Conservation (phyloP, 2,113 vertebrate genomes). For the Cygnus atratus region DNA sequence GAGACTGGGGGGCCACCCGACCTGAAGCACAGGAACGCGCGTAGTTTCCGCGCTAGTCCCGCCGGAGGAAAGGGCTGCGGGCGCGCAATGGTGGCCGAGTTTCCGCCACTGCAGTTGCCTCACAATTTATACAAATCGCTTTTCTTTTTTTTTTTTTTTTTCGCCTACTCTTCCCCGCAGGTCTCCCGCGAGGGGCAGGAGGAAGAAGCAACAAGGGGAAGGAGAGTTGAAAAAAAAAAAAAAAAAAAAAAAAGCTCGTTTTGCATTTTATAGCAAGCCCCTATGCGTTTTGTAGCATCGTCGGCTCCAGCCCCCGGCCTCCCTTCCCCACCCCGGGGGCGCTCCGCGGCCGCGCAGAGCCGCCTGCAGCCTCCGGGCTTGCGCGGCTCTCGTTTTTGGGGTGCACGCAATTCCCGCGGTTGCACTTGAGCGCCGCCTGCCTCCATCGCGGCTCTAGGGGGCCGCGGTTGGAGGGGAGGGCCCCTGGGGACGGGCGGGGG, state of each 20-base stretch:
- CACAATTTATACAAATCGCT: not conserved
- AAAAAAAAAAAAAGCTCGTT: fast-evolving
- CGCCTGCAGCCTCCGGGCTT: not conserved
- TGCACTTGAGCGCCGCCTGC: not conserved
- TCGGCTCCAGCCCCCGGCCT: not conserved
- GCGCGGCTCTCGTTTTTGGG: not conserved
- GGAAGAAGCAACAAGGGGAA: not conserved
- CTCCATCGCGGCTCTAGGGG: not conserved
- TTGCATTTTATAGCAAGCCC: not conserved
- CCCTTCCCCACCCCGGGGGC: not conserved
- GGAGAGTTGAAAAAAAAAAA: too few species aligned
- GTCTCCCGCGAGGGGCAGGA: not conserved
- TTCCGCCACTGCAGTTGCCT: not conserved
- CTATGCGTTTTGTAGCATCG: not conserved
- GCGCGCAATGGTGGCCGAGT: not conserved
- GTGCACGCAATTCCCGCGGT: not conserved
- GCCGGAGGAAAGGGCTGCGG: not conserved
- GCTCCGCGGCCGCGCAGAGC: constrained; percentile 37
- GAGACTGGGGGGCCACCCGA: not conserved
- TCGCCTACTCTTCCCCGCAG: not conserved
- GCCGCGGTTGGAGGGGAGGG: not conserved
- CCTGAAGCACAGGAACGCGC: not conserved
- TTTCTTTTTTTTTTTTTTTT: fast-evolving
- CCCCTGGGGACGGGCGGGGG: not conserved
- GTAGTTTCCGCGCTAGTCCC: not conserved